Evolutionary conservation across 1,140 invertebrate species (phyloP).

Genomic region (Conus betulinus): DNA sequence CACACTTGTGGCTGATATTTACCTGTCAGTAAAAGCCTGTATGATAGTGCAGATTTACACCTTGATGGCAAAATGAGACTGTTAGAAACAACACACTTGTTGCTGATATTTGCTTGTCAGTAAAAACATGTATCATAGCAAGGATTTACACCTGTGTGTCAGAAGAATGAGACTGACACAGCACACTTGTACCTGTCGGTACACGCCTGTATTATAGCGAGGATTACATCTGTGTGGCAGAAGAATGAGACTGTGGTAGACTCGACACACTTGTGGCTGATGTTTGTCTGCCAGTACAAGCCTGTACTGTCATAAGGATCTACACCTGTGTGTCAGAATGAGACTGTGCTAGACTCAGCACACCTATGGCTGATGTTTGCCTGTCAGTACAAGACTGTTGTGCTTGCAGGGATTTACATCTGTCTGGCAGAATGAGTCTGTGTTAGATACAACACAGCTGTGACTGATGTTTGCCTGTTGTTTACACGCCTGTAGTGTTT

Average conservation of each 20-base stretch:
- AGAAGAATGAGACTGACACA: too few relatives aligned
- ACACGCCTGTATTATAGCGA: slow-evolving; percentile 64
- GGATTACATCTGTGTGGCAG: not conserved
- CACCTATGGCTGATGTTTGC: too few relatives aligned
- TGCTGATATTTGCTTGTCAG: not conserved
- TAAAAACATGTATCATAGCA: not conserved
- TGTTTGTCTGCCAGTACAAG: not conserved
- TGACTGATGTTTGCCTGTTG: too few relatives aligned
- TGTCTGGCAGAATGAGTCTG: not conserved
- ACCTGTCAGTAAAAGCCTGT: slow-evolving; percentile 73
- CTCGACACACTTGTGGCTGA: too few relatives aligned
- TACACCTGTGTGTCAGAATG: not conserved
- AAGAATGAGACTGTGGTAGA: not conserved
- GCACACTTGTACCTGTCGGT: slow-evolving; percentile 70
- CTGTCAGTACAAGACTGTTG: not conserved
- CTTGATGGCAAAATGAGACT: not conserved
- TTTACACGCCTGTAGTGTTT: too few relatives aligned
- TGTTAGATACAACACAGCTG: too few relatives aligned
- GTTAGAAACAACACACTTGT: too few relatives aligned
- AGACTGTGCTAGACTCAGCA: too few relatives aligned
- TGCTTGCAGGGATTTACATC: not conserved
- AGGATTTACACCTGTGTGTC: not conserved
- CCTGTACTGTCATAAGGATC: not conserved
- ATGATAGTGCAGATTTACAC: slow-evolving; percentile 29
- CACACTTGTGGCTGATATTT: slow-evolving; percentile 73